Percentiles rank a stretch among this genome's conserved stretches.
These are phyloP conservation scores for Antheraea assamensis DNA, from an alignment of 2,888 invertebrate genomes.

Conservation along the genomic window DNA sequence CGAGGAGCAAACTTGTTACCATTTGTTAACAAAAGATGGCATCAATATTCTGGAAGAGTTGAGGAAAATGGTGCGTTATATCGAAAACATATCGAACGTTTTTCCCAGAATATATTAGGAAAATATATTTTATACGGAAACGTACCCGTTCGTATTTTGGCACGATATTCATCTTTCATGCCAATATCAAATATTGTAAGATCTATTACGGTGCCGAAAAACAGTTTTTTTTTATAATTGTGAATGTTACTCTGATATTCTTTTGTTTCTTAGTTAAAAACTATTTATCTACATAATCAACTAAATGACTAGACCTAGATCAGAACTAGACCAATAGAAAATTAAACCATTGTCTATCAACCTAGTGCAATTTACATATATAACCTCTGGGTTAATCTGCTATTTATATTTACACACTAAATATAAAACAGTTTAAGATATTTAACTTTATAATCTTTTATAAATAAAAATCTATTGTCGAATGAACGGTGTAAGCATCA, in stretches of 20 bases:
- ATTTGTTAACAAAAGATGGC: background rate
- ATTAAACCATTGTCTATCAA: no score
- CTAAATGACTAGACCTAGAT: background rate
- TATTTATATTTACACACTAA: no score
- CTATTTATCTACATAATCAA: background rate
- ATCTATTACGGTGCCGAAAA: background rate
- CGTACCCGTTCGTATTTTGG: background rate
- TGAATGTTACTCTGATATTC: background rate
- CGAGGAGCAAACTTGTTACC: background rate
- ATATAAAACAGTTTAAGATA: no score
- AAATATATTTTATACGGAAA: background rate
- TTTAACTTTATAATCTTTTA: no score
- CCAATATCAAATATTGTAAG: background rate
- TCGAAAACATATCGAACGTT: background rate
- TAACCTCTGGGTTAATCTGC: no score
- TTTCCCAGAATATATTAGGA: conserved; percentile 1
- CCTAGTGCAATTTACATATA: no score
- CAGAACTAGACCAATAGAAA: no score
- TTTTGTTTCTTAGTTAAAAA: background rate
- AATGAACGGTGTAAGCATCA: no score
- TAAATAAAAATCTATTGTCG: no score
- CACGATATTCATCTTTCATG: background rate
- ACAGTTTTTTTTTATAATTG: background rate
- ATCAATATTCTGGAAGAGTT: background rate
- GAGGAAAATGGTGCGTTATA: background rate